Percentiles rank a stretch among this genome's conserved stretches.
phyloP scores from a whole-genome alignment of 2,797 vertebrate genomes.

The Muscicapa comitata region DNA sequence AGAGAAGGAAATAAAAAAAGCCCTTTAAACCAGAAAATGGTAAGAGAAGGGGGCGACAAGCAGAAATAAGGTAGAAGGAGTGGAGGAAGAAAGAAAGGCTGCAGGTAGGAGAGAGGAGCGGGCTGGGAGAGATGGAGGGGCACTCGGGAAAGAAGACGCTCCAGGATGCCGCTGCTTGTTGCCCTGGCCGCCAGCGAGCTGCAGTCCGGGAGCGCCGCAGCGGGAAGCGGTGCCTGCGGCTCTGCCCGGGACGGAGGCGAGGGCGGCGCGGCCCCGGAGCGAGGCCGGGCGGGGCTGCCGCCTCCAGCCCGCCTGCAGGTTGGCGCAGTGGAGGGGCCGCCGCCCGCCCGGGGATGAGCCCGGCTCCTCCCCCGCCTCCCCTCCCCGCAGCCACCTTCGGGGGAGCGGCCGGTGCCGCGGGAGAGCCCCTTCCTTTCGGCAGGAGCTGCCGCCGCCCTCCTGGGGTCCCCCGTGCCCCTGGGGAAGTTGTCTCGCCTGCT shows the following conservation, averaged over 20 bases:
- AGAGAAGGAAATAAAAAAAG: neutral
- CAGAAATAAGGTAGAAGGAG: neutral
- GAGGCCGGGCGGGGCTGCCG: constrained; percentile 22
- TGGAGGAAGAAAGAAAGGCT: neutral
- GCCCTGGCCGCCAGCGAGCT: neutral
- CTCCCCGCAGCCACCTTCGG: constrained; percentile 1
- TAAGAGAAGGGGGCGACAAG: neutral
- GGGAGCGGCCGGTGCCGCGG: neutral
- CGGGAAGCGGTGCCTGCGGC: neutral
- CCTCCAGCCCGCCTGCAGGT: constrained; percentile 56
- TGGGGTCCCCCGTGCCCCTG: neutral
- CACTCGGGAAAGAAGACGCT: neutral
- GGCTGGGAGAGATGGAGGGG: neutral
- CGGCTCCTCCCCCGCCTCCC: constrained; percentile 20
- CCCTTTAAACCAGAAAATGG: neutral
- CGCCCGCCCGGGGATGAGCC: constrained; percentile 13
- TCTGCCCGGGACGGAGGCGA: constrained; percentile 14
- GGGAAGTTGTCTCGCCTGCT: neutral
- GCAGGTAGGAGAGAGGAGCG: neutral
- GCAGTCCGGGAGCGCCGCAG: constrained; percentile 20
- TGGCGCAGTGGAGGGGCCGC: constrained; percentile 70
- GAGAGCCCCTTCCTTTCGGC: neutral
- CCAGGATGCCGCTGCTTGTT: neutral
- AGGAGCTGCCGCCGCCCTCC: neutral
- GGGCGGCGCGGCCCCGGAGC: constrained; percentile 21